Evolutionary conservation across 2,888 invertebrate genomes (phyloP).

Genomic region (Acanthosepion lycidas): DNA sequence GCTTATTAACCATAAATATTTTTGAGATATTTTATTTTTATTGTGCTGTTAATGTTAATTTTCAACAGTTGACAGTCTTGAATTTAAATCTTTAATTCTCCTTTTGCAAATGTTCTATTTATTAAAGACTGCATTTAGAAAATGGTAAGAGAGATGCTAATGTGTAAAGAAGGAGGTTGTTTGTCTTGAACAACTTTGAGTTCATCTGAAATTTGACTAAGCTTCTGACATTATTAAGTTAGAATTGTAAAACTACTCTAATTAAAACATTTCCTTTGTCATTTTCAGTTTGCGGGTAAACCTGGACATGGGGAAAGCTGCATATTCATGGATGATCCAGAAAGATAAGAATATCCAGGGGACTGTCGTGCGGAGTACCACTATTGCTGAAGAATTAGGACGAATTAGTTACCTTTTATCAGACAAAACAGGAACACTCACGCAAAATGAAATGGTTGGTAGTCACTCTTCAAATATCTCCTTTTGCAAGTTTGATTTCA

Average conservation of each 20-base stretch:
- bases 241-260: too few relatives aligned
- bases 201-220: too few relatives aligned
- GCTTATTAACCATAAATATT: too few relatives aligned
- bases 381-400: constrained; percentile 98
- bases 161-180: not conserved
- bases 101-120: not conserved
- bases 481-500: not conserved
- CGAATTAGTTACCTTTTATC: constrained; percentile 96
- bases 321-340: constrained; percentile 97
- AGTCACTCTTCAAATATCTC: not conserved
- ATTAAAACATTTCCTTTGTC: not conserved
- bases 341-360: constrained; percentile 93
- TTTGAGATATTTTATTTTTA: too few relatives aligned
- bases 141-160: not conserved
- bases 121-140: not conserved
- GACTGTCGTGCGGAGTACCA: constrained; percentile 96
- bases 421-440: constrained; percentile 98
- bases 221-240: too few relatives aligned
- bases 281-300: constrained; percentile 92
- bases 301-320: constrained; percentile 98
- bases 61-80: not conserved
- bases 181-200: too few relatives aligned
- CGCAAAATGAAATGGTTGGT: constrained; percentile 95
- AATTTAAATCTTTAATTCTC: not conserved
- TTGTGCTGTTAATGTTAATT: not conserved